Evolutionary conservation across 2,113 vertebrate species (phyloP), one percentile per base, ranked within the genome.

Genomic region (Illadopsis cleaveri): DNA sequence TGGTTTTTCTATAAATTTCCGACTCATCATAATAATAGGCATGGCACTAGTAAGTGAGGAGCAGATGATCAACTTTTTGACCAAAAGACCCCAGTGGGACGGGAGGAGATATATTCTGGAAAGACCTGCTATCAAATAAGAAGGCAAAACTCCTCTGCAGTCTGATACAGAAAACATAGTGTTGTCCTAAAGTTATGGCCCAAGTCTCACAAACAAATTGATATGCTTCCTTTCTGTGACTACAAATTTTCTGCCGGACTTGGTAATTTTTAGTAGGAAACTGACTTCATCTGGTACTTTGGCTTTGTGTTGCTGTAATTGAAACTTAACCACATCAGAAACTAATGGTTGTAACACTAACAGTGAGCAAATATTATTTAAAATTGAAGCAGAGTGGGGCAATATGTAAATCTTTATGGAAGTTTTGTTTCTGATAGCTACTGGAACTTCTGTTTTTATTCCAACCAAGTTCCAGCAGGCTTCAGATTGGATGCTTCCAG

Each of bases 141-240:
- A 72, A 68, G 17, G 11, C 18, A 47, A 56, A 89, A 75, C 12
- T 53, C 30, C 51, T 72, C 38, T 24, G 30, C 30, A 51, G n/a
- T 42, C 30, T 75, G 40, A 81, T 4, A 9, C 16, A 73, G 33
- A 90, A 77, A 28, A 84, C 7, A 18, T 21, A 40, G 40, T 31
- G 9, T 16, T 20, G 11, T 35, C 66, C 83, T 73, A 14, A 65
- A 79, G 9, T 50, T 45, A 73, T 6, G 11, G 16, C 14, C 38
- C 0, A 0, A 62, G 31, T 48, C 27, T 65, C 45, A 56, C 4
- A 45, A 53, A 78, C 4, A 61, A 81, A 42, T 8, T 10, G 28
- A 69, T 4, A 1, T 25, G 35, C 4, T 60, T 45, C 24, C 80
- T 50, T 56, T 60, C 53, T 15, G 14, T 28, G 6, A 79, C 23